These are phyloP conservation scores for Lacerta agilis DNA, from an alignment of 2,797 vertebrate species.

Conservation along the genomic window DNA sequence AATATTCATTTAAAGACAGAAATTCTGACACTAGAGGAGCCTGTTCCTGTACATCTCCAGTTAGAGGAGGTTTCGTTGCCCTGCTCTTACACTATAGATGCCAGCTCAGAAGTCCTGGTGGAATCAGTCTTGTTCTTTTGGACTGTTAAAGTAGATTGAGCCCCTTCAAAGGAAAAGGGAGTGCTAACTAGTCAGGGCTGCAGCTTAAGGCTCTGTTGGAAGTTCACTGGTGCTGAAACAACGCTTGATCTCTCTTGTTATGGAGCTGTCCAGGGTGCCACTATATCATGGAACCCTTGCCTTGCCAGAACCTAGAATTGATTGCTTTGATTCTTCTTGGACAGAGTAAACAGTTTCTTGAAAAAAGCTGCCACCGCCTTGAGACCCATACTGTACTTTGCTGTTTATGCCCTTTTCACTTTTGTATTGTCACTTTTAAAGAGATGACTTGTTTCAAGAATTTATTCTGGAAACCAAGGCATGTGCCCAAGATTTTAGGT, in stretches of 20 bases:
- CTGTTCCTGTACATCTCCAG: not conserved
- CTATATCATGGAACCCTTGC: not conserved
- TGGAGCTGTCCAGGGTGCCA: not conserved
- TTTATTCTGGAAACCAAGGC: not conserved
- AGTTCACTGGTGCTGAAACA: not conserved
- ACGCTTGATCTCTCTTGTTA: too few species aligned
- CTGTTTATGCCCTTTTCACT: not conserved
- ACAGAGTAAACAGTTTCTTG: not conserved
- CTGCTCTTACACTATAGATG: too few species aligned
- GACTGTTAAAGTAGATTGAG: not conserved
- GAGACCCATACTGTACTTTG: not conserved
- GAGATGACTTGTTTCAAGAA: not conserved
- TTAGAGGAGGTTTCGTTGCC: too few species aligned
- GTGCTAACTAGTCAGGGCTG: too few species aligned
- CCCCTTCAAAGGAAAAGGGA: too few species aligned
- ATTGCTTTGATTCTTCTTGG: not conserved
- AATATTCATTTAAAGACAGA: not conserved
- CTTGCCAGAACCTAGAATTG: not conserved
- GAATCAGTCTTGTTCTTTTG: not conserved
- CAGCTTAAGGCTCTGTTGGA: not conserved
- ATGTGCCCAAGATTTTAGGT: constrained; percentile 6
- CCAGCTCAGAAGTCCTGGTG: not conserved
- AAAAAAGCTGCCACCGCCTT: not conserved
- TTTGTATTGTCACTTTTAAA: not conserved
- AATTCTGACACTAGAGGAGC: not conserved